Evolutionary conservation across 2,797 vertebrate species (phyloP).

Genomic region (Rhinella marina): DNA sequence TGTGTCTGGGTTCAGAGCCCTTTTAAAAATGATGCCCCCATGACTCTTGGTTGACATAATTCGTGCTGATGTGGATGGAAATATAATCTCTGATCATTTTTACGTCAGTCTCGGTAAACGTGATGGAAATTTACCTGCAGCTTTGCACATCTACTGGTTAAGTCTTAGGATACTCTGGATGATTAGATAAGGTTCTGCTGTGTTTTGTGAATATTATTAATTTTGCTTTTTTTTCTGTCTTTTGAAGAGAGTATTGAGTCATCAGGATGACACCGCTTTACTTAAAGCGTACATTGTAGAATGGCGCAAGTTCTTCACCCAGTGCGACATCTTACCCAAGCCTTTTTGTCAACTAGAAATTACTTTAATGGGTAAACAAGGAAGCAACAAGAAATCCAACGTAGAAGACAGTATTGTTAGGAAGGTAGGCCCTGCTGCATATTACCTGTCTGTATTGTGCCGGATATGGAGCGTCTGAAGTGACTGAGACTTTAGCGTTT

Average conservation of each 20-base stretch:
- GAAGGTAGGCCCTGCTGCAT: conserved; percentile 79
- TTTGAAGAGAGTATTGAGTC: conserved; percentile 89
- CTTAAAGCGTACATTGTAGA: conserved; percentile 96
- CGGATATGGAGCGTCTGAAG: background rate
- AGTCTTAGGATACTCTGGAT: no score
- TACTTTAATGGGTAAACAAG: conserved; percentile 88
- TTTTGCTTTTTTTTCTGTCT: conserved; percentile 51
- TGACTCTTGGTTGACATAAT: no score
- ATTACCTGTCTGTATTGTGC: background rate
- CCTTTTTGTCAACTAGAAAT: conserved; percentile 97
- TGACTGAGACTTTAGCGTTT: background rate
- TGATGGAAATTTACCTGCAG: no score
- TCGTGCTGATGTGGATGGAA: no score
- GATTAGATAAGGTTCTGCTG: no score
- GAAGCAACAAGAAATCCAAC: conserved; percentile 95
- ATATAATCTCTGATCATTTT: no score
- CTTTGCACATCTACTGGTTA: no score
- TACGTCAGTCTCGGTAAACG: no score
- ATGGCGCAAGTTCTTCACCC: conserved; percentile 98
- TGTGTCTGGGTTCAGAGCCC: no score
- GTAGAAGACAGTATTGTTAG: conserved; percentile 96
- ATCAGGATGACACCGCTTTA: conserved; percentile 94
- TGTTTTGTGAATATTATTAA: background rate
- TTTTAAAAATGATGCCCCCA: no score
- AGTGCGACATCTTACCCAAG: conserved; percentile 95